Conservation (phyloP, 2,888 invertebrate genomes). For the Melanotus villosus region DNA sequence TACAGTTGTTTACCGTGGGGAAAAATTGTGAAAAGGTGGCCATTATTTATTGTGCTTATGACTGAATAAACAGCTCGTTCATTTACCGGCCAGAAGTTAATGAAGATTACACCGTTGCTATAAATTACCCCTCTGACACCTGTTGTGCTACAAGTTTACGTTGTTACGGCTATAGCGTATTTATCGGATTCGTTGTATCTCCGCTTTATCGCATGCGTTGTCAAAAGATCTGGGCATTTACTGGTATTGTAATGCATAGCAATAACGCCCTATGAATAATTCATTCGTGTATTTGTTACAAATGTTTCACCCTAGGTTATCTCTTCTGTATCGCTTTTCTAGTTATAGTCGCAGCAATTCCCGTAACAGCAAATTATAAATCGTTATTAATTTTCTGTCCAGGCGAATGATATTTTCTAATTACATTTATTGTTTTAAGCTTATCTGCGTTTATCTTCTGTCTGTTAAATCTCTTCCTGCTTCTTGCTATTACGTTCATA, state of each 20-base stretch:
- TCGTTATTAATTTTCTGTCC: constrained; percentile 36
- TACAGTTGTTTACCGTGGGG: constrained; percentile 25
- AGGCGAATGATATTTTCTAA: constrained; percentile 44
- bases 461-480: constrained; percentile 12
- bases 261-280: constrained; percentile 53
- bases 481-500: neutral
- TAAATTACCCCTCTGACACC: constrained; percentile 56
- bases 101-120: constrained; percentile 56
- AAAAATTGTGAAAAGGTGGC: constrained; percentile 44
- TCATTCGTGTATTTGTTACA: constrained; percentile 54
- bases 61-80: constrained; percentile 54
- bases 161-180: constrained; percentile 35
- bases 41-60: constrained; percentile 55
- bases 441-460: constrained; percentile 18
- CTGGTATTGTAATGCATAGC: constrained; percentile 50
- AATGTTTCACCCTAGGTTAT: constrained; percentile 53
- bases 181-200: constrained; percentile 44
- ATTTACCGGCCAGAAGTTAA: constrained; percentile 55
- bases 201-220: constrained; percentile 50
- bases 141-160: constrained; percentile 51
- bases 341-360: constrained; percentile 11
- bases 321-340: constrained; percentile 29
- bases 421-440: constrained; percentile 43
- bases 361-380: constrained; percentile 32
- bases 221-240: constrained; percentile 49